Percentiles rank a stretch among this genome's conserved stretches.
phyloP scores from a whole-genome alignment of 2,113 vertebrate species.

The Marmota flaviventris region DNA sequence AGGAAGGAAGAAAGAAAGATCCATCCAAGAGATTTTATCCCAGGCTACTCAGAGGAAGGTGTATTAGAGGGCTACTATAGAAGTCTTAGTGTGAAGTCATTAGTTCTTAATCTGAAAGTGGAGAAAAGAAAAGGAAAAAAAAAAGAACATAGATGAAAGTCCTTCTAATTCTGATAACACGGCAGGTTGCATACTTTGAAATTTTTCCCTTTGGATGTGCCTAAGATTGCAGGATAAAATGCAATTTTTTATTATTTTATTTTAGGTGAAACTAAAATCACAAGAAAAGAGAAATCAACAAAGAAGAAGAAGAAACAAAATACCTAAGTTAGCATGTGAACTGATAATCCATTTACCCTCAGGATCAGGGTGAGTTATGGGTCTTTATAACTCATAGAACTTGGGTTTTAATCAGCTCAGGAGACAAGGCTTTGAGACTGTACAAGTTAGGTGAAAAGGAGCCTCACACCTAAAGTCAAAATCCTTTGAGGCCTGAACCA shows the following conservation, averaged over 20 bases:
- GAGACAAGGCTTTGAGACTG: not conserved
- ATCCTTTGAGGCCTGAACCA: not conserved
- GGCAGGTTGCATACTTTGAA: not conserved
- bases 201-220: not conserved
- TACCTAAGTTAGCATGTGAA: not conserved
- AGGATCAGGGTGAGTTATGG: not conserved
- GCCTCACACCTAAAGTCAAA: not conserved
- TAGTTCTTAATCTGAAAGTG: not conserved
- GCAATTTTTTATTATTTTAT: not conserved
- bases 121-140: not conserved
- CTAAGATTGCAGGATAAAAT: not conserved
- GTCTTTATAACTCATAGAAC: not conserved
- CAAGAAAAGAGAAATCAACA: not conserved
- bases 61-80: not conserved
- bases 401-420: not conserved
- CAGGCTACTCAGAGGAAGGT: not conserved
- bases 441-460: not conserved
- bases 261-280: slow-evolving; percentile 32
- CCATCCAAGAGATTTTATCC: not conserved
- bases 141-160: not conserved
- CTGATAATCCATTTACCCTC: not conserved
- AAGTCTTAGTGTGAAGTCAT: not conserved
- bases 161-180: not conserved
- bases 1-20: not conserved
- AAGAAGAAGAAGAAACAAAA: not conserved